Evolutionary conservation across 2,888 invertebrate species (phyloP).

Genomic region (Argyresthia goedartella): DNA sequence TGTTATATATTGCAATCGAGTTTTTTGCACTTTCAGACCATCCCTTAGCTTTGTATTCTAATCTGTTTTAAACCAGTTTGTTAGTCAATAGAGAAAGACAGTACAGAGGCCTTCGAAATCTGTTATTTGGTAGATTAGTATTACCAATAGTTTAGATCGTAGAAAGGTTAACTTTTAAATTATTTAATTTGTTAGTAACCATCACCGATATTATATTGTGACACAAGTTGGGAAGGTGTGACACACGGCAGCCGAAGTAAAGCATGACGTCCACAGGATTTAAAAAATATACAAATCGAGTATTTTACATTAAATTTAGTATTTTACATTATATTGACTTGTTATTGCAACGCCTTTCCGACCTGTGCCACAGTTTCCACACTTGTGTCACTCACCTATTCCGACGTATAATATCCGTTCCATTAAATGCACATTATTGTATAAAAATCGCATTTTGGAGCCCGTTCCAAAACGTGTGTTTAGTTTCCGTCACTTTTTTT

Average conservation of each 20-base stretch:
- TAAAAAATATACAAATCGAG: neutral
- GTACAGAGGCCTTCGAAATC: no score
- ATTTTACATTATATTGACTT: conserved; percentile 10
- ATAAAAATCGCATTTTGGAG: neutral
- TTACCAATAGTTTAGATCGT: no score
- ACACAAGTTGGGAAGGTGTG: conserved; percentile 72
- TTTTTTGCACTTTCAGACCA: no score
- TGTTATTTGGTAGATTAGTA: no score
- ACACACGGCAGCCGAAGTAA: conserved; percentile 25
- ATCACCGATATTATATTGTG: conserved; percentile 34
- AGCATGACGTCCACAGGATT: neutral
- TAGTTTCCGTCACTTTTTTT: no score
- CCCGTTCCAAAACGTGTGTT: neutral
- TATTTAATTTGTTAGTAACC: neutral
- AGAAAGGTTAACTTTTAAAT: no score
- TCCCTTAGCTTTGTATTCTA: no score
- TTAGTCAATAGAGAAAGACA: conserved; percentile 5
- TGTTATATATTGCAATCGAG: no score
- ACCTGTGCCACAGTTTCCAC: conserved; percentile 70
- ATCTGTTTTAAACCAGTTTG: neutral
- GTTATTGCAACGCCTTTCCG: conserved; percentile 44
- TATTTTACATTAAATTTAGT: neutral
- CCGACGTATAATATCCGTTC: conserved; percentile 4
- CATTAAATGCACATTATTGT: neutral
- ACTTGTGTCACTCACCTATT: conserved; percentile 69